These are phyloP conservation scores for Acrossocheilus wenchowensis DNA, from an alignment of 2,797 vertebrate species.

Conservation along the genomic window DNA sequence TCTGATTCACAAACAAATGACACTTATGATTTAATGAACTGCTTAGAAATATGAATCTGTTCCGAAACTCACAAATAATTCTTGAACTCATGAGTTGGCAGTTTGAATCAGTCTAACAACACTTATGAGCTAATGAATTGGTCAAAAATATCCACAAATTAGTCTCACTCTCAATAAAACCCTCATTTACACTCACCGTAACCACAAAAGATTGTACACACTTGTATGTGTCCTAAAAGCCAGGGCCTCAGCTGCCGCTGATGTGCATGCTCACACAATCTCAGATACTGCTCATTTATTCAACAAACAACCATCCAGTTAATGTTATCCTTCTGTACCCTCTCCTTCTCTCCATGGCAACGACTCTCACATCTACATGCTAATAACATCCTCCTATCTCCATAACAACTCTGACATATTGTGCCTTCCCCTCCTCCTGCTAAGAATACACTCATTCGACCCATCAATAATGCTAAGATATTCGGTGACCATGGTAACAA, in stretches of 20 bases:
- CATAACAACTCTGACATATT: constrained; percentile 53
- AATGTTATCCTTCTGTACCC: constrained; percentile 31
- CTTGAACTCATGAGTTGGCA: not conserved
- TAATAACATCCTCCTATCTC: constrained; percentile 48
- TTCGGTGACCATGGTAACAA: constrained; percentile 55
- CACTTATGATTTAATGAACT: not conserved
- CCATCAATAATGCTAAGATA: constrained; percentile 54
- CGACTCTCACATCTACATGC: constrained; percentile 49
- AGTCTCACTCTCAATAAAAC: not conserved
- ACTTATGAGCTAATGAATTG: not conserved
- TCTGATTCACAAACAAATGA: not conserved
- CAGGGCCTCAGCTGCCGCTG: constrained; percentile 64
- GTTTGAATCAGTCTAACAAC: not conserved
- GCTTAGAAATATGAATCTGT: not conserved
- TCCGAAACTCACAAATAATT: not conserved
- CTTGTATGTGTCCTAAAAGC: not conserved
- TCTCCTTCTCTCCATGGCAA: constrained; percentile 47
- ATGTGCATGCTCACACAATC: constrained; percentile 65
- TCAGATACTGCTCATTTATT: constrained; percentile 58
- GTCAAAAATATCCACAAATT: not conserved
- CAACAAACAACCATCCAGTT: constrained; percentile 48
- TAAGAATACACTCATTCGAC: constrained; percentile 51
- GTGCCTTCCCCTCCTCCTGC: constrained; percentile 52
- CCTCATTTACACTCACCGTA: not conserved
- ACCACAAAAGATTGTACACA: not conserved